Percentiles rank a stretch among this genome's conserved stretches.
Evolutionary conservation across 1,140 invertebrate genomes (phyloP).

Genomic region (Cotesia chilonis): DNA sequence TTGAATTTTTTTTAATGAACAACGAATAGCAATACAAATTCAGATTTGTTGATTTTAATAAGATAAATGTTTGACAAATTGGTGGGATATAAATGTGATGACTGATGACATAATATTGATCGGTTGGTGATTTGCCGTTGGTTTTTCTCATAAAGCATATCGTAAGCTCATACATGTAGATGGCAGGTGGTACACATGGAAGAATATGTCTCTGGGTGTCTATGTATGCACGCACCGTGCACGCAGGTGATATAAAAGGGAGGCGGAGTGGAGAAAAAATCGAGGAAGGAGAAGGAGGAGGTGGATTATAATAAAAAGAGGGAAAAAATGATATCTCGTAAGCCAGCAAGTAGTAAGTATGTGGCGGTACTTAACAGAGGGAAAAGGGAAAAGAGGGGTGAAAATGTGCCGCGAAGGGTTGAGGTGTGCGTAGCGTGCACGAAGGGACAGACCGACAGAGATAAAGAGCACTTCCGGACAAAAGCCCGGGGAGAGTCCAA

Average conservation of each 20-base stretch:
- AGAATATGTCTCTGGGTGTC: conserved; percentile 5
- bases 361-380: background rate
- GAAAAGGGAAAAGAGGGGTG: conserved; percentile 19
- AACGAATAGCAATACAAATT: too few species aligned
- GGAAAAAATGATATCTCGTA: too few species aligned
- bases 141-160: conserved; percentile 5
- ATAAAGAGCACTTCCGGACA: conserved; percentile 65
- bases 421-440: conserved; percentile 39
- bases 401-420: conserved; percentile 25
- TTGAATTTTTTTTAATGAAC: too few species aligned
- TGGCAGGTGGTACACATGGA: conserved; percentile 3
- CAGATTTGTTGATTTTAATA: too few species aligned
- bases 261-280: conserved; percentile 2
- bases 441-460: conserved; percentile 64
- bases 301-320: conserved; percentile 13
- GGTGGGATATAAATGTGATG: too few species aligned
- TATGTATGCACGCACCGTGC: background rate
- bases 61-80: too few species aligned
- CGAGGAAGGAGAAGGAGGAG: conserved; percentile 15
- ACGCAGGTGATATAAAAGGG: conserved; percentile 38
- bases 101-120: background rate
- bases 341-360: background rate
- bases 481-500: conserved; percentile 51
- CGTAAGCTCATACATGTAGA: background rate
- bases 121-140: background rate